Evolutionary conservation across 2,888 invertebrate species (phyloP), one percentile per base, ranked within the genome.

Genomic region (Phragmatobia fuliginosa): DNA sequence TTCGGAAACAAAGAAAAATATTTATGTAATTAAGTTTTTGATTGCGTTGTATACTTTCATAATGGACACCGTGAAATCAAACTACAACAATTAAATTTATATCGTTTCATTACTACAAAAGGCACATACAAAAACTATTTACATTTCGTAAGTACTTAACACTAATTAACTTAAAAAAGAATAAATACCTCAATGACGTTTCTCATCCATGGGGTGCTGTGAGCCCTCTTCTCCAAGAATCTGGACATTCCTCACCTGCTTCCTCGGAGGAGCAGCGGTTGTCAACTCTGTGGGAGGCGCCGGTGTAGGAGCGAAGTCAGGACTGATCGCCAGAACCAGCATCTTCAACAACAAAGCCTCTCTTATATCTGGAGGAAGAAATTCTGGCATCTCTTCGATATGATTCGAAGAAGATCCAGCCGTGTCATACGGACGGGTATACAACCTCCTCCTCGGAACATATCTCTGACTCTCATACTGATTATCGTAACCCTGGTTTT

Each of bases 241-340:
- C 88, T 97, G 97, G 36, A 97, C 96, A 86, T 97, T 97, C 78
- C 97, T 95, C 31, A 97, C 96, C 67, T 96, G 96, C 78, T 96
- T 96, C 78, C 96, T 88, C 76, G 95, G 73, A 76, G 96, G 93
- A 70, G 96, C 91, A 2, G 95, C 94, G 4, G 95, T 95, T 31
- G 95, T 95, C 65, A 95, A 83, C 80, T 93, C 93, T 0, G 94
- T 94, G 58, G 85, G 90, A 0, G 95, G 92, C 1, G 91, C 89
- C 7, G 91, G 90, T 2, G 94, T 90, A 52, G 95, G 92, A 86
- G 91, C 87, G 74, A 88, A 93, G 82, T 96, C 96, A 11, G 96
- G 96, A 85, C 96, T 97, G 77, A 97, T 97, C 0, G 97, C 97
- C 71, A 97, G 87, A 85, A 97, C 96, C 41, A 97, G 90, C 97